Conservation (phyloP, 2,113 vertebrate genomes). For the Gopherus flavomarginatus region DNA sequence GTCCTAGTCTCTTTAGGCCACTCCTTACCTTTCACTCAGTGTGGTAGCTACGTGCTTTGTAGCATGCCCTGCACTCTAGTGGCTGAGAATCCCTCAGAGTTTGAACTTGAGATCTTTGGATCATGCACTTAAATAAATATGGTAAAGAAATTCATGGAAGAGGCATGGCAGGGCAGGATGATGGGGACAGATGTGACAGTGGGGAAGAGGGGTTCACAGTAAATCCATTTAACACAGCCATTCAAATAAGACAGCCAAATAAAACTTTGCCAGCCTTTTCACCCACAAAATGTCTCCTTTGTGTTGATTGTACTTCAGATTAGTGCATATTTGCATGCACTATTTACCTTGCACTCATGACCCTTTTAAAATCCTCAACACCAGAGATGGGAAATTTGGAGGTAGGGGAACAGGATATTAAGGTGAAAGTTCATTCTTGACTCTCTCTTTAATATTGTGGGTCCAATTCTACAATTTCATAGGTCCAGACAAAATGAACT, state of each 20-base stretch:
- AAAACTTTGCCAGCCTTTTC: neutral
- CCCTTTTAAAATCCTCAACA: neutral
- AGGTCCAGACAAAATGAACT: neutral
- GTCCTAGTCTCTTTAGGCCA: neutral
- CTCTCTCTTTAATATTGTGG: neutral
- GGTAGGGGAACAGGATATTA: neutral
- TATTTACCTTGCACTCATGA: neutral
- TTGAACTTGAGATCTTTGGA: neutral
- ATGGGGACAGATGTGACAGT: neutral
- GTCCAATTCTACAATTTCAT: neutral
- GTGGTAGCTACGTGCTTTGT: neutral
- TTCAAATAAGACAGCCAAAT: neutral
- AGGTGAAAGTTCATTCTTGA: neutral
- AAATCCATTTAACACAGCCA: neutral
- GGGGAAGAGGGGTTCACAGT: neutral
- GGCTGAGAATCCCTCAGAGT: neutral
- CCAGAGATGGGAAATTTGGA: neutral
- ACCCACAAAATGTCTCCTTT: neutral
- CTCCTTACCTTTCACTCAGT: neutral
- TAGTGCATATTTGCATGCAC: neutral
- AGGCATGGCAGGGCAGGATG: neutral
- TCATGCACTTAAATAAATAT: neutral
- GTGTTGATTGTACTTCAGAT: neutral
- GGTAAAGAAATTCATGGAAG: neutral
- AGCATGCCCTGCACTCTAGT: fast-evolving